phyloP scores from a whole-genome alignment of 2,113 vertebrate species.

The Butastur rufipennis region DNA sequence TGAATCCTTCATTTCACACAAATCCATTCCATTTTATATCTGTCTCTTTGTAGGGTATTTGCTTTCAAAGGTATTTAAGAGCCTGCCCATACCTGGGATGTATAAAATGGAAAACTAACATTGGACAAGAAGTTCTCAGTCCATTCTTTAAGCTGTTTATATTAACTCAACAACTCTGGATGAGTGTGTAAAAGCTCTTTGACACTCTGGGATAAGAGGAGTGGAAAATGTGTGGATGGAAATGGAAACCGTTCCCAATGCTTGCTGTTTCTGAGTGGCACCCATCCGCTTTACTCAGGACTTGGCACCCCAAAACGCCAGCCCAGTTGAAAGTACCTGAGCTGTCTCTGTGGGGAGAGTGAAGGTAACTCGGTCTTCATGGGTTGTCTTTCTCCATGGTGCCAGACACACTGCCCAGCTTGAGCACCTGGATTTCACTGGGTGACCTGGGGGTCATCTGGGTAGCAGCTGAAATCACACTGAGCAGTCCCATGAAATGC shows the following conservation, averaged over 20 bases:
- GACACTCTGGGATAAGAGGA: neutral
- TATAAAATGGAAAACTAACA: neutral
- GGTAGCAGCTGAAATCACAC: neutral
- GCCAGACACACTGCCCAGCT: neutral
- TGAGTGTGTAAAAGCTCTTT: neutral
- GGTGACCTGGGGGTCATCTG: neutral
- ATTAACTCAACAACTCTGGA: neutral
- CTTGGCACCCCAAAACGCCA: neutral
- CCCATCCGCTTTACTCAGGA: neutral
- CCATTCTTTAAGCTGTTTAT: neutral
- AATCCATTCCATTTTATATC: neutral
- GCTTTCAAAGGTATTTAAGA: neutral
- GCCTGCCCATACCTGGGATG: neutral
- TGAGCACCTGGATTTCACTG: neutral
- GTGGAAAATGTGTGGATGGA: neutral
- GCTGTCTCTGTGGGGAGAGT: neutral
- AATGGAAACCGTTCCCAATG: neutral
- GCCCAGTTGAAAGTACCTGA: neutral
- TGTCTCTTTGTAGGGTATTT: neutral
- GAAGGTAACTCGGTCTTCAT: fast-evolving
- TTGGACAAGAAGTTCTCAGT: neutral
- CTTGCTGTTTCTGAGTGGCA: neutral
- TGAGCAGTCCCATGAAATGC: neutral
- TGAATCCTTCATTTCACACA: neutral
- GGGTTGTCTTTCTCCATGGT: neutral